Evolutionary conservation across 2,888 invertebrate species (phyloP), one percentile per base, ranked within the genome.

Genomic region (Balanococcus diminutus): DNA sequence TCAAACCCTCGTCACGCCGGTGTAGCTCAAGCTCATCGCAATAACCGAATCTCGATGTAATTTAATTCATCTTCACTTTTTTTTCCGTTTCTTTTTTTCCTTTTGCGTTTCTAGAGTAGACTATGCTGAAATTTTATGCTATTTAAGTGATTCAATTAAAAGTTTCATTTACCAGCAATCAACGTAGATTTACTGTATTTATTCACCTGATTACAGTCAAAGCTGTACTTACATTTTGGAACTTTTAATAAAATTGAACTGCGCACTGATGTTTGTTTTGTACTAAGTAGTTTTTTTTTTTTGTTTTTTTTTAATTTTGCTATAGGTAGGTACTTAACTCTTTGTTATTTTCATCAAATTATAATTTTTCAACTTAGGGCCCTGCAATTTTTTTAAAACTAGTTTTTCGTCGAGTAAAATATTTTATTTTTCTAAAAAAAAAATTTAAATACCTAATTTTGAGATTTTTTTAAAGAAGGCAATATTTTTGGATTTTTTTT

Each of bases 91-190:
- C 36, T 22, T 22, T 56, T 22, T 56, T 56, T 56, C 22, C 8
- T 56, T 56, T 56, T 22, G 19, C 19, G 19, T n/a, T n/a, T n/a
- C n/a, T n/a, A 42, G 42, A 36, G 36, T 8, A 22, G 22, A 56
- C 56, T n/a, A 22, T 22, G 22, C 56, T 56, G 56, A 2, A 56
- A 56, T 56, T 56, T 56, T 56, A 56, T 56, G 56, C 11, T 56
- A 22, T 56, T 56, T 56, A 56, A 56, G 56, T 56, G 56, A 56
- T 56, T 22, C 56, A 56, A 56, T 56, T 56, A 56, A 56, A 56
- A 56, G 56, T 56, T 56, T 56, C 14, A 56, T 22, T 56, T 56
- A 46, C 46, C 46, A 22, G 56, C 22, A 56, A 56, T 56, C 19
- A 56, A 56, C 6, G 22, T 56, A 56, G 56, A 56, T 56, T 56